Percentiles rank a stretch among this genome's conserved stretches.
Conservation (phyloP, 2,888 invertebrate species). For the Zele albiditarsus region DNA sequence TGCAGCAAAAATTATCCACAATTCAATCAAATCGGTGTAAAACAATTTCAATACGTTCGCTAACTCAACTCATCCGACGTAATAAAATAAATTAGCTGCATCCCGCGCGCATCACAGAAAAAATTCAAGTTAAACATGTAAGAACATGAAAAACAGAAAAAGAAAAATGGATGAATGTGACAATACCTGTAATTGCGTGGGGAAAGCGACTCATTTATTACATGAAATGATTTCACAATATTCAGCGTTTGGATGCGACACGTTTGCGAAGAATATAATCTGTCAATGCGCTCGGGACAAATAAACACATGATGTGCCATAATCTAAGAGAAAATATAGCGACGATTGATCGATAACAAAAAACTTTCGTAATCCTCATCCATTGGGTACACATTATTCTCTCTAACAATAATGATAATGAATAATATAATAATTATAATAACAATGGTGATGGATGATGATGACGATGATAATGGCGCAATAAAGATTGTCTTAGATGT, state of each 20-base stretch:
- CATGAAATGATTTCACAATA: conserved; percentile 40
- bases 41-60: background rate
- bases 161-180: conserved; percentile 27
- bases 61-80: background rate
- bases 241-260: conserved; percentile 34
- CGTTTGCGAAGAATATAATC: conserved; percentile 9
- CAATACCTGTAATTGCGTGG: conserved; percentile 16
- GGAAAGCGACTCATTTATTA: conserved; percentile 24
- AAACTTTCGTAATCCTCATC: conserved; percentile 30
- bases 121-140: background rate
- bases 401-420: background rate
- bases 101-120: background rate
- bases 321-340: conserved; percentile 19
- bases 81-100: background rate
- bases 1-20: background rate
- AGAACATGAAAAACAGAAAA: background rate
- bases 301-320: background rate
- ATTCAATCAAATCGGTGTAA: background rate
- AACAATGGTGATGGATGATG: background rate
- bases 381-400: background rate
- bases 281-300: background rate
- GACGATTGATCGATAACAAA: conserved; percentile 35
- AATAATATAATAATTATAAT: background rate
- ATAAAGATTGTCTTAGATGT: background rate
- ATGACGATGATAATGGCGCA: conserved; percentile 2